Base-by-base conservation (phyloP, 1,140 invertebrate species). In the Cardiocondyla obscurior region DNA sequence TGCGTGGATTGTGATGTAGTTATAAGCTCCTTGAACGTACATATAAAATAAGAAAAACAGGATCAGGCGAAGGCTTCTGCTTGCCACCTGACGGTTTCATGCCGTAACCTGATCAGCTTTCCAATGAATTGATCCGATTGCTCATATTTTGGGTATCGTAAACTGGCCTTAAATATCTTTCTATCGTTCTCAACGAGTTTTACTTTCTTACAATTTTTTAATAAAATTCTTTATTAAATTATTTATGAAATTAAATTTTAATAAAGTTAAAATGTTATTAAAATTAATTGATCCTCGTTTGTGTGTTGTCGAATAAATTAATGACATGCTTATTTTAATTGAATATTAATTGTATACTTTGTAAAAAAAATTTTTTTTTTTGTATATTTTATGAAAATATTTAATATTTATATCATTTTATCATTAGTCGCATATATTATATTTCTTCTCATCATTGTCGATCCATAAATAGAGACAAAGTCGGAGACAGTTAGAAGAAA, bases 41-140 rank as follows among this genome's bases (percentile, higher is more conserved):
- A n/a, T n/a, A 42, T 39, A 16, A 72, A 28, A 49, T 81, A 10
- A 60, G 64, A 36, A 39, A 74, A 83, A 77, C 60, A 44, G 74
- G 36, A 53, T 22, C 42, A n/a, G 44, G 16, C n/a, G 44, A 46
- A 46, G 30, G 69, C n/a, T 65, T 14, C 88, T 91, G 91, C 91
- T 90, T 87, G 69, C 91, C 91, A 92, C 86, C 92, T 92, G 92
- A 91, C 91, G 88, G 87, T 58, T 84, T 90, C 87, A 87, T 89
- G 90, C 86, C 81, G 89, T 82, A 92, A 92, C 87, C 79, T 46
- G 88, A 91, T 77, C 89, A 85, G 84, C 81, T 76, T 77, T 67
- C 58, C 82, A 49, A 88, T 87, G 85, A n/a, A n/a, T n/a, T n/a
- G n/a, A 89, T 91, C 89, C 85, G 83, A 70, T 91, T 90, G 86